Base-by-base conservation (phyloP, 64 coral and sea anemone genomes). In the Orbicella faveolata region DNA sequence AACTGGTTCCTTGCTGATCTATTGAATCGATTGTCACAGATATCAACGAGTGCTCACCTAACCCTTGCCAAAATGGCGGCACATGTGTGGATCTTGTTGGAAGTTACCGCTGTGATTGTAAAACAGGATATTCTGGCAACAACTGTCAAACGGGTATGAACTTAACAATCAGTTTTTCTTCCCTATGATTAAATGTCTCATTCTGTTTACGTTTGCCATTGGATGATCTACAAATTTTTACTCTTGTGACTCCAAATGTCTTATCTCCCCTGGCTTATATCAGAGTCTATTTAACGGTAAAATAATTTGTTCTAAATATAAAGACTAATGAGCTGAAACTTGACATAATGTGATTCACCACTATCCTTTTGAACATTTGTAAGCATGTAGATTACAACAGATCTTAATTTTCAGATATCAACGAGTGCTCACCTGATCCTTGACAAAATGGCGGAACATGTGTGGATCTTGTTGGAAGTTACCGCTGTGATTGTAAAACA, bases 61-160 rank as follows among this genome's bases (percentile, higher is more conserved):
- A 34, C 6, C 90, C 74, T 20, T 92, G 90, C 57, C 11, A 78
- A 0, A 86, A 92, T 34, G 90, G 82, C n/a, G 81, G 21, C 2
- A 86, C 59, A n/a, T 92, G 90, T 86, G 73, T 62, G 5, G 62
- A 91, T 61, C 76, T 85, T 65, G 23, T 78, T 20, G 83, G 76
- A 36, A 78, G 51, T 21, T 77, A 91, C 19, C 75, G 80, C 6
- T 91, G 89, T 85, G 89, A 84, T 30, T 91, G 89, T 77, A 61
- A 30, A 15, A 35, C 75, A 63, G 89, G 89, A 25, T 91, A 76
- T 70, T 34, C 55, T 19, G 90, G 90, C 0, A 39, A 19, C 72
- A 76, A 52, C 90, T 91, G 90, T 55, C 81, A 91, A 34, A 35
- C 61, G n/a, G 61, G 64, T 67, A 67, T 20, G 17, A 6, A 67